Base-by-base conservation (phyloP, 1,140 invertebrate species). In the Caenorhabditis tropicalis region DNA sequence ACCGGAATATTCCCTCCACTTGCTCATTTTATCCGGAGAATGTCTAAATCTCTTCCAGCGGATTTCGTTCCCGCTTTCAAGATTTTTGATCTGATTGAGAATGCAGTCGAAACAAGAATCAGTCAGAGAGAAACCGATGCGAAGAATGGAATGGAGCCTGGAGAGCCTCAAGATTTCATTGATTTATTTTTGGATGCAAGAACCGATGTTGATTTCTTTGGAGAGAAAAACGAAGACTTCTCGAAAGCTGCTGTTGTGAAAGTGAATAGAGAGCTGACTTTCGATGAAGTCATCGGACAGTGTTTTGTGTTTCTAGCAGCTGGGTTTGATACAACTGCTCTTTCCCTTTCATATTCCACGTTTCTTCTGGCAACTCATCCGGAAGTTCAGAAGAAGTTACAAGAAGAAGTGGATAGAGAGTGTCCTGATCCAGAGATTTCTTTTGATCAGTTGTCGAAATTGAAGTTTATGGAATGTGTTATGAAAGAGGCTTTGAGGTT, bases 271-370 rank as follows among this genome's bases (percentile, higher is more conserved):
- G n/a, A 43, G 24, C 24, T 84, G 6, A 84, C 83, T 21, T 27
- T 27, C 10, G 79, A 80, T 39, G 83, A 84, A 24, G 58, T 84
- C 36, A 39, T 80, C 1, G 83, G 10, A n/a, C 83, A 84, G 24
- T 86, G 85, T 27, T 87, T 65, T 15, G 19, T 93, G 2, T 92
- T 93, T 83, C 89, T 92, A 24, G 53, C 92, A 39, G 93, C 92
- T 79, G 92, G 92, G 10, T 92, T 79, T 48, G 92, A 93, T 33
- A 93, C 92, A 0, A 92, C 92, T 16, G 87, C 92, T 1, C 91
- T 80, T 0, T 89, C 90, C 16, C 79, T 93, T 16, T 85, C 92
- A 0, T 92, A 90, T 65, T 83, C 89, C 27, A 86, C 91, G 12
- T 92, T 90, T 80, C 49, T 88, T 15, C 83, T 93, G 36, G 91